phyloP scores from a whole-genome alignment of 1,140 invertebrate genomes.

The Platyscapa corneri region DNA sequence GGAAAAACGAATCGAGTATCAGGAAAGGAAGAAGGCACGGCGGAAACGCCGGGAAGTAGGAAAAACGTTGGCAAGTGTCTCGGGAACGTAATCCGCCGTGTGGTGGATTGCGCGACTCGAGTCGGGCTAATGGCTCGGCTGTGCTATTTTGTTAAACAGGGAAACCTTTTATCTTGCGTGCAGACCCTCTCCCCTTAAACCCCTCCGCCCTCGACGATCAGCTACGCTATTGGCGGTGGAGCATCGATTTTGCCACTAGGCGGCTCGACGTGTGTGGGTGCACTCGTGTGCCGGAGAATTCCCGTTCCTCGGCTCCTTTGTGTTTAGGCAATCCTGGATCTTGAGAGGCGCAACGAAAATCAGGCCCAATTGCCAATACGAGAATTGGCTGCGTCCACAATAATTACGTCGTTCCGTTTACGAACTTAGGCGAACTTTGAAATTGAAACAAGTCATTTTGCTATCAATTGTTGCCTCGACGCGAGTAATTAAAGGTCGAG shows the following conservation, averaged over 20 bases:
- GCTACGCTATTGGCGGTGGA: conserved; percentile 52
- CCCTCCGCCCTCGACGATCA: conserved; percentile 57
- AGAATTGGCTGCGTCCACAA: too few relatives aligned
- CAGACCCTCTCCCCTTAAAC: conserved; percentile 51
- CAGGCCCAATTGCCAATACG: too few relatives aligned
- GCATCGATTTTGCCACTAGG: conserved; percentile 5
- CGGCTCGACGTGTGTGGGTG: background rate
- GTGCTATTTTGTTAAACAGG: conserved; percentile 74
- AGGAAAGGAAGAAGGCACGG: background rate
- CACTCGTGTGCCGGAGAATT: background rate
- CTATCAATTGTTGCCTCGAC: too few relatives aligned
- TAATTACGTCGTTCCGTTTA: too few relatives aligned
- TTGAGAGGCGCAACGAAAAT: too few relatives aligned
- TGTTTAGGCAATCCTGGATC: too few relatives aligned
- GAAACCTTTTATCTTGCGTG: conserved; percentile 72
- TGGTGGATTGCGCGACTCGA: conserved; percentile 51
- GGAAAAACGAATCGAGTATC: too few relatives aligned
- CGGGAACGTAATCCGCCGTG: conserved; percentile 24
- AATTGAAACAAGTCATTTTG: too few relatives aligned
- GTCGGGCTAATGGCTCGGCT: conserved; percentile 72
- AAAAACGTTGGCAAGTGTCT: background rate
- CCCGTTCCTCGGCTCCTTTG: too few relatives aligned
- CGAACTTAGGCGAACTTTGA: too few relatives aligned
- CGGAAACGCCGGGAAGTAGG: background rate
- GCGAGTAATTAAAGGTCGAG: too few relatives aligned